A percentile compares a stretch with the other conserved stretches of the same genome.
Conservation (phyloP, 2,797 vertebrate species). For the Darevskia mixta region DNA sequence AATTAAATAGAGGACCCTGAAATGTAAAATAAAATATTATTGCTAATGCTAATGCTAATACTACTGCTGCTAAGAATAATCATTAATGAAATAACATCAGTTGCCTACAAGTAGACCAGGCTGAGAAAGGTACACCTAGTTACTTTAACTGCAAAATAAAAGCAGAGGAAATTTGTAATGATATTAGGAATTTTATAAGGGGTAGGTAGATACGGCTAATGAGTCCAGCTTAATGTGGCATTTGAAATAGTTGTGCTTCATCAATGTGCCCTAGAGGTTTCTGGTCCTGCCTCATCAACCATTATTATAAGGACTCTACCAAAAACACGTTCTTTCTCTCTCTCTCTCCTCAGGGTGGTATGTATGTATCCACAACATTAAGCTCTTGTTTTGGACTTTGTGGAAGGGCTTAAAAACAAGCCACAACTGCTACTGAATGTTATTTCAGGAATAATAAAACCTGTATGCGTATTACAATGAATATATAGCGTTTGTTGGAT, state of each 20-base stretch:
- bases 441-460: not conserved
- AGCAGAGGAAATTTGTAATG: not conserved
- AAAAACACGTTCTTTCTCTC: not conserved
- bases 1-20: not conserved
- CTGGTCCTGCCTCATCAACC: not conserved
- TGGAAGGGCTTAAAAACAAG: not conserved
- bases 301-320: slow-evolving; percentile 14
- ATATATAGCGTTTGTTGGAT: not conserved
- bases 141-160: slow-evolving; percentile 11
- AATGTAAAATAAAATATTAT: no score
- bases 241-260: slow-evolving; percentile 45
- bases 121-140: not conserved
- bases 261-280: slow-evolving; percentile 27
- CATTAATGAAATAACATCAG: not conserved
- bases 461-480: not conserved
- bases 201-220: slow-evolving; percentile 16
- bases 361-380: slow-evolving; percentile 9
- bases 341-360: not conserved
- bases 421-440: not conserved
- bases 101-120: not conserved
- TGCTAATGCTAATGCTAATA: no score
- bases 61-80: no score
- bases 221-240: slow-evolving; percentile 48
- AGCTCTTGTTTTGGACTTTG: not conserved
- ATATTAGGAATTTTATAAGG: slow-evolving; percentile 28